These are phyloP conservation scores for Episyrphus balteatus DNA, from an alignment of 1,140 invertebrate genomes.

Conservation along the genomic window DNA sequence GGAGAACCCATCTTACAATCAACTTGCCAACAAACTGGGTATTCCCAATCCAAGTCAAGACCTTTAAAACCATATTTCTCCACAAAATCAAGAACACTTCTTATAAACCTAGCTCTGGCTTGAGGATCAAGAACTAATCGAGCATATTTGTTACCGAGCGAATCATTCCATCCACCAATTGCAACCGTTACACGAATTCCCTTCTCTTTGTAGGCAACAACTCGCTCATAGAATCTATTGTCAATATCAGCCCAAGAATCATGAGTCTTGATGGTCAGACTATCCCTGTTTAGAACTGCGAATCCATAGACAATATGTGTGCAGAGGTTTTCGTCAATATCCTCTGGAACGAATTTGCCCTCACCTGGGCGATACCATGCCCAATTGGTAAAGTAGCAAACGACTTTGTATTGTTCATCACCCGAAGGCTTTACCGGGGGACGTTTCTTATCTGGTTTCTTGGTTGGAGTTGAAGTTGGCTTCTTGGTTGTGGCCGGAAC, in stretches of 20 bases:
- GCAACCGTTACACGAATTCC: constrained; percentile 44
- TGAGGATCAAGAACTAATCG: constrained; percentile 62
- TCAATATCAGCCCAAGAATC: constrained; percentile 58
- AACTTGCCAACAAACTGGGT: constrained; percentile 61
- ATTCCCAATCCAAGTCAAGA: constrained; percentile 82
- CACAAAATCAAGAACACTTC: constrained; percentile 61
- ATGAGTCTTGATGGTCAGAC: constrained; percentile 50
- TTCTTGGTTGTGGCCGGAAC: constrained; percentile 18
- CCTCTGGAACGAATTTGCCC: constrained; percentile 52
- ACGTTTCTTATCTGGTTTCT: constrained; percentile 24
- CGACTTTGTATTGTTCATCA: constrained; percentile 44
- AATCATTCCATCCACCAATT: constrained; percentile 79
- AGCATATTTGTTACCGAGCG: constrained; percentile 73
- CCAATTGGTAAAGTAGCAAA: constrained; percentile 63
- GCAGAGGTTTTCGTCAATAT: constrained; percentile 57
- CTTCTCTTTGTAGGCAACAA: constrained; percentile 52
- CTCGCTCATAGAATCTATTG: constrained; percentile 68
- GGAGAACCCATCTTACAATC: constrained; percentile 65
- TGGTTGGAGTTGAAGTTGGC: constrained; percentile 16
- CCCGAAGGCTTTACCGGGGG: constrained; percentile 15
- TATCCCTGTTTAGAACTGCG: constrained; percentile 49
- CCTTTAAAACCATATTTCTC: constrained; percentile 75
- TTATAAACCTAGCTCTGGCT: constrained; percentile 58
- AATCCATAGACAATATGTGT: constrained; percentile 67
- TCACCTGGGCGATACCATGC: constrained; percentile 50